These are phyloP conservation scores for Psittacus erithacus DNA, from an alignment of 2,113 vertebrate species.

Conservation along the genomic window DNA sequence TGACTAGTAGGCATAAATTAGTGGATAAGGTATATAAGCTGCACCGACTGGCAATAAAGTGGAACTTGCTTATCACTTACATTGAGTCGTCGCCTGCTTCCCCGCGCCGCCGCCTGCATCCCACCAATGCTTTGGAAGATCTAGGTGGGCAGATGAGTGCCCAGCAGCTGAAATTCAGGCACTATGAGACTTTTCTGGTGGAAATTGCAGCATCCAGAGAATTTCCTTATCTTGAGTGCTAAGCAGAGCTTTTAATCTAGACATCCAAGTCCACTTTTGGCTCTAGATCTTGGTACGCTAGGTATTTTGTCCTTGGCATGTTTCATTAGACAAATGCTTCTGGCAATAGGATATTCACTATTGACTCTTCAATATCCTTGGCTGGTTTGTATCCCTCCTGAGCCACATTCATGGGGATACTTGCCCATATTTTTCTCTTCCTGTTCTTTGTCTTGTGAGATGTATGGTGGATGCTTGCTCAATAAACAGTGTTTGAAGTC, in stretches of 20 bases:
- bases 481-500: slow-evolving; percentile 46
- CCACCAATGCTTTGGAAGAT: not conserved
- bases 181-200: not conserved
- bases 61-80: too few relatives aligned
- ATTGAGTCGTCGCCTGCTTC: too few relatives aligned
- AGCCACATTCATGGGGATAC: not conserved
- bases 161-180: not conserved
- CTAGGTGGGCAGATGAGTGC: not conserved
- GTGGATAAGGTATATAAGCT: too few relatives aligned
- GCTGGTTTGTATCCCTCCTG: not conserved
- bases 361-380: not conserved
- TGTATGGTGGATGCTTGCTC: slow-evolving; percentile 29
- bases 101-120: too few relatives aligned
- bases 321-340: not conserved
- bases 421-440: not conserved
- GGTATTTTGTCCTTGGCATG: not conserved
- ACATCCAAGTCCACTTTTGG: not conserved
- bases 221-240: not conserved
- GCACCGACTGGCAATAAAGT: too few relatives aligned
- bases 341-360: not conserved
- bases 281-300: not conserved
- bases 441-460: slow-evolving; percentile 21
- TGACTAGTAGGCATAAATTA: too few relatives aligned
- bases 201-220: not conserved
- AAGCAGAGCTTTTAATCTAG: not conserved